Base-by-base conservation (phyloP, 2,797 vertebrate species). In the Crossoptilon crossoptilon region DNA sequence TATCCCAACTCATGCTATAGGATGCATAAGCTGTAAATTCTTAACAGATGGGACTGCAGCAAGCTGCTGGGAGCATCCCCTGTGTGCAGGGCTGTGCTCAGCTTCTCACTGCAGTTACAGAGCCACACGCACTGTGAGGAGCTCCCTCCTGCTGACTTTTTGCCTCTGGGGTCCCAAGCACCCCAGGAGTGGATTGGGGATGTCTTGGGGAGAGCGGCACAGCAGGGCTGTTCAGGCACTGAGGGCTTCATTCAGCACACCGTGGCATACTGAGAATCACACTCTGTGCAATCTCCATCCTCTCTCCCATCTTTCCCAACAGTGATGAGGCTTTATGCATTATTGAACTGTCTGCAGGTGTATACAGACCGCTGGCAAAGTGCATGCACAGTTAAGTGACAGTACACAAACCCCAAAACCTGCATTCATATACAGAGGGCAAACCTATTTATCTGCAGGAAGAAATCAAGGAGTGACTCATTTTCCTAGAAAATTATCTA, bases 11-110 rank as follows among this genome's bases (percentile, higher is more conserved):
- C 67, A 1, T 11, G 53, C n/a, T 91, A n/a, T 8, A 72, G 76
- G 92, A 84, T 1, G 71, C 49, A 62, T 91, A 71, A 92, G 74
- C 87, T 79, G 74, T 70, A 73, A 88, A 82, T 82, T 94, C 80
- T 79, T 92, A 82, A 41, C 92, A 94, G 92, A 94, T 93, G 95
- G 91, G 94, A 78, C 89, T 91, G 14, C 87, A 93, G 76, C 74
- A 87, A 87, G 93, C 93, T 92, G 91, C 66, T 95, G 66, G 83
- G 95, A 93, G 80, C 91, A 74, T 91, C 93, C 29, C 29, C 18
- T 19, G 53, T n/a, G 29, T 55, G 53, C 29, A 55, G 29, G 29
- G 53, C 53, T 11, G 10, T 55, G 29, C 69, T 44, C 35, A 2
- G 63, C 74, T 90, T 53, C 37, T 89, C 70, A 53, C 55, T n/a